Base-by-base conservation (phyloP, 2,113 vertebrate species). In the Motacilla tschutschensis region DNA sequence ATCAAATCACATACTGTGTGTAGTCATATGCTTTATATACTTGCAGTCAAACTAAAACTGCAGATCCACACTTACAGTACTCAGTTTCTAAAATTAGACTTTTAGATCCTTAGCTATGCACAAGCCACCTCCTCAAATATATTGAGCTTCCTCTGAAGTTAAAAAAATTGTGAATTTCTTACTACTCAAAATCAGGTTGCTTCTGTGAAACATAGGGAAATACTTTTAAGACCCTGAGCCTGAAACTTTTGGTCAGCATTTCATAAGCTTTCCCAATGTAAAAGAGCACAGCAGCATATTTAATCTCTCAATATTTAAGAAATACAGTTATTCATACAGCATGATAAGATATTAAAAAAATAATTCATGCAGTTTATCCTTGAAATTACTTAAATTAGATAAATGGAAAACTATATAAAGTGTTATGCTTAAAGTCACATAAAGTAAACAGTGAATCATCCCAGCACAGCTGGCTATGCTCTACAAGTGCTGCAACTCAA, bases 71-170 rank as follows among this genome's bases (percentile, higher is more conserved):
- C 40, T 62, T 65, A 47, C 46, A 92, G 50, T 62, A 50, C n/a
- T 81, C 47, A 47, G 21, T 90, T 95, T 86, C 94, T 83, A 91
- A 44, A 83, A 82, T 83, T 84, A 43, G 22, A 38, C 18, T 79
- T 91, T 90, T 74, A 96, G 33, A 91, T 85, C 86, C 70, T 78
- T 78, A 77, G 71, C 83, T 65, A 28, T 69, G 47, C 40, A 72
- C 28, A 89, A 92, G 31, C 28, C 43, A 65, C 51, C 46, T 88
- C 43, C 51, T 80, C 33, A 78, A 76, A 85, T 81, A 66, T 9
- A 83, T 26, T 4, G 0, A 82, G 20, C 15, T 84, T 73, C 36
- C 36, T 83, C 41, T 79, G 33, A 76, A 84, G 40, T 73, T 66
- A 71, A 77, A 66, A 76, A 83, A 73, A 47, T 0, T 17, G 17